Conservation (phyloP, 1,140 invertebrate genomes). For the Lerema accius region DNA sequence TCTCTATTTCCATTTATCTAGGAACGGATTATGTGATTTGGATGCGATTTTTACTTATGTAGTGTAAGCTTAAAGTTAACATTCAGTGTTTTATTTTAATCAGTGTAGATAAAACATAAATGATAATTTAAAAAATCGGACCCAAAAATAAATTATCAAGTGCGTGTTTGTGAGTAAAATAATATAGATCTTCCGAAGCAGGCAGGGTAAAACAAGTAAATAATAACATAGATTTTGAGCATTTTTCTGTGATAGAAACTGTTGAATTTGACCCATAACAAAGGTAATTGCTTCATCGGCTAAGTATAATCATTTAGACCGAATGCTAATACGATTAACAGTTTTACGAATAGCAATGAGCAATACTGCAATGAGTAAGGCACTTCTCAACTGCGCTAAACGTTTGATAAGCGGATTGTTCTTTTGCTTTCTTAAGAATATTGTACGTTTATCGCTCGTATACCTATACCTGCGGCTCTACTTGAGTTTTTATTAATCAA, state of each 20-base stretch:
- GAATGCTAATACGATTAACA: conserved; percentile 56
- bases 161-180: too few species aligned
- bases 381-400: conserved; percentile 28
- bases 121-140: too few species aligned
- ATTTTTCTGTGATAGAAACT: conserved; percentile 15
- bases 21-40: too few species aligned
- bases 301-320: conserved; percentile 44
- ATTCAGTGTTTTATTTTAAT: too few species aligned
- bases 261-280: conserved; percentile 41
- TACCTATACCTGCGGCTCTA: background rate
- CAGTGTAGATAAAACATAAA: too few species aligned
- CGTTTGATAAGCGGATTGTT: conserved; percentile 32
- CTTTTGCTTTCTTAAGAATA: conserved; percentile 28
- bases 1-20: too few species aligned
- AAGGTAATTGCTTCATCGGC: conserved; percentile 38
- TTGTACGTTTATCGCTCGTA: conserved; percentile 1
- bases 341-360: conserved; percentile 49
- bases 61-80: too few species aligned
- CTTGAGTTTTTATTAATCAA: too few species aligned
- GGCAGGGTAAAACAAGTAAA: too few species aligned
- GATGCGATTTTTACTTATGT: too few species aligned
- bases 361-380: conserved; percentile 50
- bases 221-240: background rate
- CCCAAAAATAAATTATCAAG: too few species aligned
- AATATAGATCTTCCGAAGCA: too few species aligned